Evolutionary conservation across 2,888 invertebrate species (phyloP).

Genomic region (Agapostemon virescens): DNA sequence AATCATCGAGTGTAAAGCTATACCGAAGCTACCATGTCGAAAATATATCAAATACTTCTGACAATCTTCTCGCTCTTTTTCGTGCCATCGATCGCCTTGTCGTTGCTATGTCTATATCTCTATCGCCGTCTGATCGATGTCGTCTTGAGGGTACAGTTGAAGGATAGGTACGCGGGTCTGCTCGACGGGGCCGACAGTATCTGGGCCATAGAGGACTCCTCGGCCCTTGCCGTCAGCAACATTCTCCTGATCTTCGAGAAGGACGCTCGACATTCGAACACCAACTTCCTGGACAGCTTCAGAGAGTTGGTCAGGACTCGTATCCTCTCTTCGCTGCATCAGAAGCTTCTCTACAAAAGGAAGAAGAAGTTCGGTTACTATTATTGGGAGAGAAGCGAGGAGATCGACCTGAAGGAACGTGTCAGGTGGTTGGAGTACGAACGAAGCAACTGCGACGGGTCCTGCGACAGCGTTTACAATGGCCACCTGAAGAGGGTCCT

Average conservation of each 20-base stretch:
- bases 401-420: conserved; percentile 80
- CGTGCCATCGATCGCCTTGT: conserved; percentile 53
- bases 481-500: conserved; percentile 79
- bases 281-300: conserved; percentile 61
- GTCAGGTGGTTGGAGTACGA: conserved; percentile 80
- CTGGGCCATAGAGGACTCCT: conserved; percentile 82
- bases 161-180: conserved; percentile 80
- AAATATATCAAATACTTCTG: conserved; percentile 46
- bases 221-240: conserved; percentile 81
- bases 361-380: conserved; percentile 81
- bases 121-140: conserved; percentile 63
- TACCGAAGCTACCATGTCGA: conserved; percentile 38
- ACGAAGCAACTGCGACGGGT: conserved; percentile 66
- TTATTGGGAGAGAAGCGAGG: conserved; percentile 80
- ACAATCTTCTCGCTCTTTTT: conserved; percentile 57
- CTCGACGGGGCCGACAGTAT: conserved; percentile 82
- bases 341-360: conserved; percentile 81
- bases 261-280: conserved; percentile 52
- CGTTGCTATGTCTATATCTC: conserved; percentile 56
- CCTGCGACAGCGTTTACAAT: conserved; percentile 69
- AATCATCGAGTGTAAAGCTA: conserved; percentile 4
- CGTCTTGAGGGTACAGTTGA: conserved; percentile 65
- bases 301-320: conserved; percentile 59
- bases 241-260: conserved; percentile 81
- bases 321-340: conserved; percentile 56